These are phyloP conservation scores for Gallinago media DNA, from an alignment of 2,113 vertebrate genomes.

Conservation along the genomic window DNA sequence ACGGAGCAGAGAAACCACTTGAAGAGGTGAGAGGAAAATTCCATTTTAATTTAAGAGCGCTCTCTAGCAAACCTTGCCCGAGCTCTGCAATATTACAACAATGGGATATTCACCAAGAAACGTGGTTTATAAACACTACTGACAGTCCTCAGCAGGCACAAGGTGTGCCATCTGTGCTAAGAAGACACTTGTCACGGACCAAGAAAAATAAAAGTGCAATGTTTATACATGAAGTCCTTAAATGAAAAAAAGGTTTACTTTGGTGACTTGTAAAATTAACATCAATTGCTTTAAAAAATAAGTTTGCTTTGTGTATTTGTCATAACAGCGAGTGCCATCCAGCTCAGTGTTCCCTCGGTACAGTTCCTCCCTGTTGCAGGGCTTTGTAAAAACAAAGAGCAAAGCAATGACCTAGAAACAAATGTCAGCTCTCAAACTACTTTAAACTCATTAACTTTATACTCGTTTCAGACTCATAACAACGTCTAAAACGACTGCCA, in stretches of 20 bases:
- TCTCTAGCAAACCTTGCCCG: background rate
- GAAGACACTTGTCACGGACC: background rate
- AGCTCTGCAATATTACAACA: background rate
- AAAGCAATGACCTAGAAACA: conserved; percentile 43
- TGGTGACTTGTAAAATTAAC: background rate
- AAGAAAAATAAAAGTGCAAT: background rate
- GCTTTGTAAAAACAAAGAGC: conserved; percentile 28
- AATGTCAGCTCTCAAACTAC: background rate
- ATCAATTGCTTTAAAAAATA: background rate
- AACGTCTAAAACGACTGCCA: background rate
- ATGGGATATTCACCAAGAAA: background rate
- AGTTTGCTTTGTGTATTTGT: background rate
- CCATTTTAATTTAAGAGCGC: conserved; percentile 33
- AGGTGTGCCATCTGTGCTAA: background rate
- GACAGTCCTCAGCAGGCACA: background rate
- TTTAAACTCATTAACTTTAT: conserved; percentile 29
- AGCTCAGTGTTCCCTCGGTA: background rate
- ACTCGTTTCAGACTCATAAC: background rate
- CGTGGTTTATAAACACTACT: background rate
- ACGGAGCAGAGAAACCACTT: conserved; percentile 35
- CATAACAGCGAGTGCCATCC: background rate
- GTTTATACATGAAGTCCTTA: fast-evolving
- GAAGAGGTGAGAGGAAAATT: conserved; percentile 59
- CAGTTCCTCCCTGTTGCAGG: conserved; percentile 9
- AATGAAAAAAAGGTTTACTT: background rate